Evolutionary conservation across 2,888 invertebrate genomes (phyloP).

Genomic region (Melanargia galathea): DNA sequence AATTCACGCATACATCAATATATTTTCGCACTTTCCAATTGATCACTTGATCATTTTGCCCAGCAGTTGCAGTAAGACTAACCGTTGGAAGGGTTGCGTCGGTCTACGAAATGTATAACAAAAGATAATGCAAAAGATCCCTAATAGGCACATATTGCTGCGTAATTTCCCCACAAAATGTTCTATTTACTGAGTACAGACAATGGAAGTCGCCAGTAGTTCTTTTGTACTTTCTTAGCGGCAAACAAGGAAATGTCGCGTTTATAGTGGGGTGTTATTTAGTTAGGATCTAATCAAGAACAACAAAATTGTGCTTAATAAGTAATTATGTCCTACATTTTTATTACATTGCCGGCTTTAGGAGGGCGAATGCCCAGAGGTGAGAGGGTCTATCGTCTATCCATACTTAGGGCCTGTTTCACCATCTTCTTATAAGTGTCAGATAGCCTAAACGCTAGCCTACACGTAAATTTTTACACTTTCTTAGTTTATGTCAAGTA

Average conservation of each 20-base stretch:
- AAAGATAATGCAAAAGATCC: conserved; percentile 17
- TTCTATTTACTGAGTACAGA: conserved; percentile 1
- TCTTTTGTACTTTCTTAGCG: conserved; percentile 15
- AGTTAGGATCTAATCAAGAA: conserved; percentile 21
- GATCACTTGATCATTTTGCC: too few relatives aligned
- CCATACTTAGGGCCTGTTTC: too few relatives aligned
- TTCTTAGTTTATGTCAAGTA: too few relatives aligned
- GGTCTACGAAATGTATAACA: not conserved
- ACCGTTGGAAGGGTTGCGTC: not conserved
- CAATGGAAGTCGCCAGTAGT: not conserved
- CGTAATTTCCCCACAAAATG: conserved; percentile 19
- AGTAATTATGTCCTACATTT: not conserved
- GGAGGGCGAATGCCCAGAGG: too few relatives aligned
- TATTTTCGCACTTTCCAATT: too few relatives aligned
- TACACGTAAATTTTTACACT: too few relatives aligned
- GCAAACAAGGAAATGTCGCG: conserved; percentile 10
- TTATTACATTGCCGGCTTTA: too few relatives aligned
- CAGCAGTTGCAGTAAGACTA: too few relatives aligned
- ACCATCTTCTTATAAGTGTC: too few relatives aligned
- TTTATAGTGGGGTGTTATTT: conserved; percentile 14
- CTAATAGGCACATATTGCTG: conserved; percentile 22
- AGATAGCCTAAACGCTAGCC: too few relatives aligned
- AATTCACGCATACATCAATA: too few relatives aligned
- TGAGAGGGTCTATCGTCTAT: too few relatives aligned
- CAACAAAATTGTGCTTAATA: conserved; percentile 7